Evolutionary conservation across 2,888 invertebrate species (phyloP).

Genomic region (Netelia virgata): DNA sequence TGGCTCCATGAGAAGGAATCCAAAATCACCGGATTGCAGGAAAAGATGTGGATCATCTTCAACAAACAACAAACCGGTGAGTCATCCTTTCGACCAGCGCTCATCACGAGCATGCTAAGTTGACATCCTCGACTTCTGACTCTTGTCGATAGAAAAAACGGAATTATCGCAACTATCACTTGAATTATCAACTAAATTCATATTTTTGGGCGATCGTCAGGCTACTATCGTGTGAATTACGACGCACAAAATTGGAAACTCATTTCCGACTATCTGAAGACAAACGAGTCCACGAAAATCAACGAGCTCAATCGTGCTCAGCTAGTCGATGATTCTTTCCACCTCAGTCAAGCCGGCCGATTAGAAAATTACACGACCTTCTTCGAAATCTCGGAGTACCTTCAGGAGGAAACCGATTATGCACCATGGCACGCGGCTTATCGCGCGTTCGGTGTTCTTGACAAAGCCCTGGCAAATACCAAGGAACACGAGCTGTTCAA

Average conservation of each 20-base stretch:
- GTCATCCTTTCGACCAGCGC: background rate
- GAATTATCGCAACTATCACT: no score
- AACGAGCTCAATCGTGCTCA: conserved; percentile 85
- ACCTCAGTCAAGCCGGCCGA: conserved; percentile 84
- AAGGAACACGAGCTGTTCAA: conserved; percentile 86
- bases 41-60: conserved; percentile 87
- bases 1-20: conserved; percentile 85
- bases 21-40: conserved; percentile 79
- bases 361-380: conserved; percentile 84
- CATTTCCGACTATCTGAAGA: conserved; percentile 73
- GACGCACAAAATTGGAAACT: conserved; percentile 82
- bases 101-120: background rate
- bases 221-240: conserved; percentile 84
- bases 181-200: no score
- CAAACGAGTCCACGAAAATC: conserved; percentile 79
- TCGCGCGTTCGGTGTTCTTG: conserved; percentile 83
- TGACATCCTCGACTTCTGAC: conserved; percentile 70
- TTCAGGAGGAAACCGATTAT: conserved; percentile 88
- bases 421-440: conserved; percentile 90
- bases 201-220: conserved; percentile 67
- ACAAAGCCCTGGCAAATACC: conserved; percentile 84
- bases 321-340: conserved; percentile 86
- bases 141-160: conserved; percentile 75
- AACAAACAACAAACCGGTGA: conserved; percentile 89
- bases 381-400: conserved; percentile 85